Conservation (phyloP, 2,888 invertebrate genomes). For the Sarcophaga carnaria region DNA sequence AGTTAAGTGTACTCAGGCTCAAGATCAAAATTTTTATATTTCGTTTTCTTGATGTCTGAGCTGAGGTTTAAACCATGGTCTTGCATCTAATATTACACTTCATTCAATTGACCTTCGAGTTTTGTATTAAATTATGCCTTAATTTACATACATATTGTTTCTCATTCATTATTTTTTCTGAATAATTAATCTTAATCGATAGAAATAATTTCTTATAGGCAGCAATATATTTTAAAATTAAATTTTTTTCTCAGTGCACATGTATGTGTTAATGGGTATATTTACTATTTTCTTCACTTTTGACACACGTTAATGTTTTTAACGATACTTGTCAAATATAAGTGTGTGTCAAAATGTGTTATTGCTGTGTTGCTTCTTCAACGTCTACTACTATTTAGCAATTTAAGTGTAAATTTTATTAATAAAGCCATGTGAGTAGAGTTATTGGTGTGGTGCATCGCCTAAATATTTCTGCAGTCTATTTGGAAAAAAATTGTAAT, state of each 20-base stretch:
- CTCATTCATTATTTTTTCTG: too few species aligned
- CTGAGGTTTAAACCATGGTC: too few species aligned
- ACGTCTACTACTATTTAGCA: slow-evolving; percentile 20
- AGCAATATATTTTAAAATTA: background rate
- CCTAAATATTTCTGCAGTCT: slow-evolving; percentile 25
- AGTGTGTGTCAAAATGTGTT: background rate
- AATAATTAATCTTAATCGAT: too few species aligned
- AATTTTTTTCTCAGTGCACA: slow-evolving; percentile 36
- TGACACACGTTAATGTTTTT: slow-evolving; percentile 57
- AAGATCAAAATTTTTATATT: too few species aligned
- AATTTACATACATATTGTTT: too few species aligned
- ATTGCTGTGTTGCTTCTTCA: background rate
- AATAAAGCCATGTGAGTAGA: too few species aligned
- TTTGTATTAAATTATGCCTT: too few species aligned
- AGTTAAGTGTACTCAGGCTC: too few species aligned
- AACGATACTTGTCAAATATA: slow-evolving; percentile 50
- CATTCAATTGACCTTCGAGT: too few species aligned
- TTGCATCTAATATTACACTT: too few species aligned
- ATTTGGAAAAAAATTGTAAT: slow-evolving; percentile 24
- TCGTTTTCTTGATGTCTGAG: too few species aligned
- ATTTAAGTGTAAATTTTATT: background rate
- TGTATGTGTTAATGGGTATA: background rate
- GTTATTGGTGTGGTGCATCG: slow-evolving; percentile 23
- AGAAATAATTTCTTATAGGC: too few species aligned
- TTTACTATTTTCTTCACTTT: slow-evolving; percentile 29